A percentile compares a stretch with the other conserved stretches of the same genome.
These are phyloP conservation scores for Fundulus diaphanus DNA, from an alignment of 2,797 vertebrate species.

Conservation along the genomic window DNA sequence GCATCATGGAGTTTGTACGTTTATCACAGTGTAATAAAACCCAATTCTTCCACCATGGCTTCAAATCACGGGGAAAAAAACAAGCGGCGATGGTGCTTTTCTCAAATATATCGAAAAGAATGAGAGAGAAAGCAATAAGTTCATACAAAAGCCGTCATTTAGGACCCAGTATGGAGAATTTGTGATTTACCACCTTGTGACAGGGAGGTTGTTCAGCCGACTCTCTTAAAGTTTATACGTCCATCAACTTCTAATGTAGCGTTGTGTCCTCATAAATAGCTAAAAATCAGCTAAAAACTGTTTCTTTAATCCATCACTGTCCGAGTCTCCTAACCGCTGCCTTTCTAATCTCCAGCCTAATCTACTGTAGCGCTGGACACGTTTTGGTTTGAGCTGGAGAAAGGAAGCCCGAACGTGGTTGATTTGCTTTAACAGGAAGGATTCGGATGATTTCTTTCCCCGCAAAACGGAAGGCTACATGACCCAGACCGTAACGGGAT, in stretches of 20 bases:
- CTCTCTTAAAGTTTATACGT: no score
- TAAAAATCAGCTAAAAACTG: no score
- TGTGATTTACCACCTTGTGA: no score
- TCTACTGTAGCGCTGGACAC: not conserved
- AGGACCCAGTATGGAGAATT: not conserved
- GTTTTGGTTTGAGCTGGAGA: no score
- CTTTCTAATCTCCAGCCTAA: not conserved
- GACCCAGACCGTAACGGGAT: conserved; percentile 42
- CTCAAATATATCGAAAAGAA: not conserved
- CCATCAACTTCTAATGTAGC: no score
- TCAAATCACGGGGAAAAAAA: not conserved
- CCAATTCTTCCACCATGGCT: not conserved
- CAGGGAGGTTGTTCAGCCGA: no score
- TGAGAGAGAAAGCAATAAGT: not conserved
- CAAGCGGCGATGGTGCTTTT: not conserved
- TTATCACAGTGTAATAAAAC: not conserved
- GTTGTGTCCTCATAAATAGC: no score
- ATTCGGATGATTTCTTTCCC: conserved; percentile 11
- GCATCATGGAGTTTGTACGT: not conserved
- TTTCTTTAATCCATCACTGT: no score
- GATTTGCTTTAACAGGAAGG: conserved; percentile 1
- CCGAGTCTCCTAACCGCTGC: not conserved
- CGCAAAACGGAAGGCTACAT: conserved; percentile 36
- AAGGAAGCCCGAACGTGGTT: no score
- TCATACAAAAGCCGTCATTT: not conserved